phyloP scores from a whole-genome alignment of 92 coral and sea anemone species.

The Micromussa lordhowensis region DNA sequence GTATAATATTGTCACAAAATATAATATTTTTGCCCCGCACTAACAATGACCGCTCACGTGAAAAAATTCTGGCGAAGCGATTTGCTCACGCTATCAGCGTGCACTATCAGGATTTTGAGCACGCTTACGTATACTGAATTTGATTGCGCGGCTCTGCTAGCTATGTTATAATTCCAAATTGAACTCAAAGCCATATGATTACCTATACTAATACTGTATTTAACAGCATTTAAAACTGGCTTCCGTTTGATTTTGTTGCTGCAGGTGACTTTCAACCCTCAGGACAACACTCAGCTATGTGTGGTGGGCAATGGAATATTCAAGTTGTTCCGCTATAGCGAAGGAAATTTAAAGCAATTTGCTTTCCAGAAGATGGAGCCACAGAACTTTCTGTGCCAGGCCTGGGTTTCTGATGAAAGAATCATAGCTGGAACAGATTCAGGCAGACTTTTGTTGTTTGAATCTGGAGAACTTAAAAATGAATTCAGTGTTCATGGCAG shows the following conservation, averaged over 20 bases:
- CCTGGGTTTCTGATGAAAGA: conserved; percentile 98
- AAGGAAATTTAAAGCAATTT: conserved; percentile 98
- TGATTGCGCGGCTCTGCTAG: no score
- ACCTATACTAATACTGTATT: no score
- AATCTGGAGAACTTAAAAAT: conserved; percentile 95
- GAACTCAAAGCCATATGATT: no score
- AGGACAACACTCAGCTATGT: conserved; percentile 97
- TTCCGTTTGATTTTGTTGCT: background rate
- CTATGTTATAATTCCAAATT: no score
- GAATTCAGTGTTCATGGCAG: conserved; percentile 86
- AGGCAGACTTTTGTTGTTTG: conserved; percentile 90
- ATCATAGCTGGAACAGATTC: conserved; percentile 95
- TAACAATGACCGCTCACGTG: no score
- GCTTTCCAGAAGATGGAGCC: conserved; percentile 99
- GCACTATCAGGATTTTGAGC: no score
- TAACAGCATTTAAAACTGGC: background rate
- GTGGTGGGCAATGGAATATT: conserved; percentile 99
- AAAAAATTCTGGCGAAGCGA: no score
- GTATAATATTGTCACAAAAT: no score
- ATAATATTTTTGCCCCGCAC: no score
- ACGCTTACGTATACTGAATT: no score
- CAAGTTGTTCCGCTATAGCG: conserved; percentile 98
- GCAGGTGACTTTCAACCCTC: conserved; percentile 95
- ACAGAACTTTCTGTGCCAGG: conserved; percentile 94
- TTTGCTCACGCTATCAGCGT: no score